These are phyloP conservation scores for Sclerurus mexicanus DNA, from an alignment of 2,113 vertebrate species.

Conservation along the genomic window DNA sequence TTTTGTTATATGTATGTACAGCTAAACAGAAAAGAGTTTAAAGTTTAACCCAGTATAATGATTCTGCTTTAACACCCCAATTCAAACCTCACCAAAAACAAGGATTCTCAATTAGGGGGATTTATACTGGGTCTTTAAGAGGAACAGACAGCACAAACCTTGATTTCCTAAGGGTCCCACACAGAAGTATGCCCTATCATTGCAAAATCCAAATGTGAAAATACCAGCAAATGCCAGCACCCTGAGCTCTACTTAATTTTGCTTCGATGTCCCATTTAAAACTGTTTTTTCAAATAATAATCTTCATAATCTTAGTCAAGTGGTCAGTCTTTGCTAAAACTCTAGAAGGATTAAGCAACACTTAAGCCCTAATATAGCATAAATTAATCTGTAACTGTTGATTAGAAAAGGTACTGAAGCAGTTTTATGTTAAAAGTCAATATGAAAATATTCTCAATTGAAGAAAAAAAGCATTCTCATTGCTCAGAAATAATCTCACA, in stretches of 20 bases:
- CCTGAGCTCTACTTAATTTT: not conserved
- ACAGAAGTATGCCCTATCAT: not conserved
- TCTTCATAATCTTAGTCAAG: not conserved
- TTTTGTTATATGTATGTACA: not conserved
- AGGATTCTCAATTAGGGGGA: not conserved
- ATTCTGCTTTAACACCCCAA: not conserved
- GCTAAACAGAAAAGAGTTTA: constrained; percentile 1
- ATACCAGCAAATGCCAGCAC: not conserved
- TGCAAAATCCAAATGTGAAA: not conserved
- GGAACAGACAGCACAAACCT: not conserved
- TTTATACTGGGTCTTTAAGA: not conserved
- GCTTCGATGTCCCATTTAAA: not conserved
- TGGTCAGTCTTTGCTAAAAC: not conserved
- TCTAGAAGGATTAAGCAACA: not conserved
- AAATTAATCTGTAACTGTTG: not conserved
- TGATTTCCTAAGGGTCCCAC: not conserved
- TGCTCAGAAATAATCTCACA: not conserved
- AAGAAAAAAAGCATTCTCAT: not conserved
- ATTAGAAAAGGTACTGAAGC: not conserved
- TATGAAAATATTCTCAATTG: not conserved
- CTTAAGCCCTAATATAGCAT: not conserved
- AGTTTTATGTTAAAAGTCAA: not conserved
- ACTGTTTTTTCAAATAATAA: not conserved
- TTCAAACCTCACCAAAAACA: not conserved
- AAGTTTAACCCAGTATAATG: not conserved